Evolutionary conservation across 2,888 invertebrate species (phyloP).

Genomic region (Laothoe populi): DNA sequence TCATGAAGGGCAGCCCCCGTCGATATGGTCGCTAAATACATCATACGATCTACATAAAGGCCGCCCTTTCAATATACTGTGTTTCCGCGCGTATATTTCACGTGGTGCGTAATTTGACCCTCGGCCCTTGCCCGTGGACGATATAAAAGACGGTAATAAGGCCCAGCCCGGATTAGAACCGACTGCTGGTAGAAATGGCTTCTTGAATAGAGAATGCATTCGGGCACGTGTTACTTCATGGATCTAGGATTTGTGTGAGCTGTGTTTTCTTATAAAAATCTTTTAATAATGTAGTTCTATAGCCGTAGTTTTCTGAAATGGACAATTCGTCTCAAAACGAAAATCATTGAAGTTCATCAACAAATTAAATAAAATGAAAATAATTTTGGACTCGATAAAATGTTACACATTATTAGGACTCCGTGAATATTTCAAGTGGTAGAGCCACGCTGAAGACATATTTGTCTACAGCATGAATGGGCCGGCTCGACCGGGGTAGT

Average conservation of each 20-base stretch:
- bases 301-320: no score
- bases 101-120: slow-evolving; percentile 6
- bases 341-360: no score
- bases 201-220: slow-evolving; percentile 16
- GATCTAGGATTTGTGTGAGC: background rate
- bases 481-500: no score
- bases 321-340: no score
- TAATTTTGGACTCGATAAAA: no score
- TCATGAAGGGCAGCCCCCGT: background rate
- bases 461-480: no score
- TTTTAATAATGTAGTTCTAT: background rate
- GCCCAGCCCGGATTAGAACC: slow-evolving; percentile 8
- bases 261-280: background rate
- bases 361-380: no score
- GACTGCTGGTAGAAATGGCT: slow-evolving; percentile 3
- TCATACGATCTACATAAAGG: slow-evolving; percentile 19
- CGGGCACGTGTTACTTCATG: slow-evolving; percentile 1
- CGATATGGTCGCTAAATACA: slow-evolving; percentile 19
- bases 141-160: background rate
- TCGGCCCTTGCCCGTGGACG: background rate
- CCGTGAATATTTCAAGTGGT: no score
- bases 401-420: no score
- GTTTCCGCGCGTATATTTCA: slow-evolving; percentile 14
- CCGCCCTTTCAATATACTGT: slow-evolving; percentile 10
- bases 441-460: no score